phyloP scores from a whole-genome alignment of 64 coral and sea anemone genomes.

The Stichodactyla mertensii region DNA sequence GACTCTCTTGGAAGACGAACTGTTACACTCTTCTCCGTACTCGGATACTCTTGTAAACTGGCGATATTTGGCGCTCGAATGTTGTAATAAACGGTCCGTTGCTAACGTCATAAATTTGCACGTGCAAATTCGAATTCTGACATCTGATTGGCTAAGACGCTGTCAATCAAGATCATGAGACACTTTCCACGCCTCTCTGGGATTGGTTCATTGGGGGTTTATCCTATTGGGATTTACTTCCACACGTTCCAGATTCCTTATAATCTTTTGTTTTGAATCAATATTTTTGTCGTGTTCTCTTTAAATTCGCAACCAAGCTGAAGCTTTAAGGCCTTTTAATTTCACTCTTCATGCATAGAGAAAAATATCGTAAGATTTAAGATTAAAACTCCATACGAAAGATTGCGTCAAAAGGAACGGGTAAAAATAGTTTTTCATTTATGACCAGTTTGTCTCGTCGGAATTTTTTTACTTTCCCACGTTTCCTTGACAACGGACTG shows the following conservation, averaged over 20 bases:
- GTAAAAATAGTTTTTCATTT: not conserved
- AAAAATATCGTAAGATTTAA: not conserved
- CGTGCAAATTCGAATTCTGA: constrained; percentile 16
- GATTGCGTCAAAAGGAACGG: not conserved
- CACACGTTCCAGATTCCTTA: not conserved
- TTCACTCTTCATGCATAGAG: not conserved
- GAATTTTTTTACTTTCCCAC: not conserved
- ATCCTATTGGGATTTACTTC: constrained; percentile 14
- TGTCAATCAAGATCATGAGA: constrained; percentile 27
- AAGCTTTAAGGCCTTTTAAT: not conserved
- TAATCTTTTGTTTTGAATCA: constrained; percentile 23
- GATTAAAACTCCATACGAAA: not conserved
- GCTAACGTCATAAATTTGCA: constrained; percentile 47
- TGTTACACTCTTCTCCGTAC: not conserved
- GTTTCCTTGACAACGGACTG: not conserved
- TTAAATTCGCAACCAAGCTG: constrained; percentile 5
- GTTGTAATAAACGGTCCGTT: constrained; percentile 37
- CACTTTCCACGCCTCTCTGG: not conserved
- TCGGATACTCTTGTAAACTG: constrained; percentile 5
- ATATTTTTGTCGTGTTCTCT: not conserved
- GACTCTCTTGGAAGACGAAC: constrained; percentile 27
- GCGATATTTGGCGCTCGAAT: constrained; percentile 11
- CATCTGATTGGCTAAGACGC: constrained; percentile 38
- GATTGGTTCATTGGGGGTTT: constrained; percentile 13
- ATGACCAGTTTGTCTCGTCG: not conserved